A percentile compares a stretch with the other conserved stretches of the same genome.
phyloP scores from a whole-genome alignment of 2,888 invertebrate species.

The Pelosia muscerda region DNA sequence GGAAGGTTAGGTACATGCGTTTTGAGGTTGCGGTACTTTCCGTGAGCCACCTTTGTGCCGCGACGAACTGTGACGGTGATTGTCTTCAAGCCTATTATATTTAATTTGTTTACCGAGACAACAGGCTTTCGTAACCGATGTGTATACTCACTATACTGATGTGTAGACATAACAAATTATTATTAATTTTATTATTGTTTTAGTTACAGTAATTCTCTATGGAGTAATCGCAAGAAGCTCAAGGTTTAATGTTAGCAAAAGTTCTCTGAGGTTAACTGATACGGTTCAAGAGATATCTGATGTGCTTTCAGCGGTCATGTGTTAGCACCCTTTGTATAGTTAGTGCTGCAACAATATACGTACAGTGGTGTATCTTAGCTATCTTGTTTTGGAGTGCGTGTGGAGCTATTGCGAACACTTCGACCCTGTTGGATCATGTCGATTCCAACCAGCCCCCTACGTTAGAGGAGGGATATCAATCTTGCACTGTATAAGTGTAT shows the following conservation, averaged over 20 bases:
- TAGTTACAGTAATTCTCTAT: neutral
- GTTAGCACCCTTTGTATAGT: too few species aligned
- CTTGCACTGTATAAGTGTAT: too few species aligned
- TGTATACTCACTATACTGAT: conserved; percentile 1
- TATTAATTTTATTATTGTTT: conserved; percentile 8
- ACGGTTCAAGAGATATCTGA: neutral
- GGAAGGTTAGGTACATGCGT: too few species aligned
- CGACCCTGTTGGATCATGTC: too few species aligned
- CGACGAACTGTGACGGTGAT: neutral
- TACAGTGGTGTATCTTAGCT: too few species aligned
- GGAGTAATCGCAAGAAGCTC: neutral
- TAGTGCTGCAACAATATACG: too few species aligned
- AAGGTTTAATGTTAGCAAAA: neutral
- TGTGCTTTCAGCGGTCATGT: neutral
- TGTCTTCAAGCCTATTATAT: conserved; percentile 16
- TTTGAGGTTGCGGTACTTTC: neutral
- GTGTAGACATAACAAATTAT: conserved; percentile 3
- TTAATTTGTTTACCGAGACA: conserved; percentile 6
- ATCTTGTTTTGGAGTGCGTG: too few species aligned
- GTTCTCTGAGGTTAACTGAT: too few species aligned
- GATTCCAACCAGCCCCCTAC: too few species aligned
- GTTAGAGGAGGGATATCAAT: too few species aligned
- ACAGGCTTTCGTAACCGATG: neutral
- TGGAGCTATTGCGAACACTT: too few species aligned
- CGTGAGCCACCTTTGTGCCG: neutral